Evolutionary conservation across 2,797 vertebrate species (phyloP), one percentile per base, ranked within the genome.

Genomic region (Melopsittacus undulatus): DNA sequence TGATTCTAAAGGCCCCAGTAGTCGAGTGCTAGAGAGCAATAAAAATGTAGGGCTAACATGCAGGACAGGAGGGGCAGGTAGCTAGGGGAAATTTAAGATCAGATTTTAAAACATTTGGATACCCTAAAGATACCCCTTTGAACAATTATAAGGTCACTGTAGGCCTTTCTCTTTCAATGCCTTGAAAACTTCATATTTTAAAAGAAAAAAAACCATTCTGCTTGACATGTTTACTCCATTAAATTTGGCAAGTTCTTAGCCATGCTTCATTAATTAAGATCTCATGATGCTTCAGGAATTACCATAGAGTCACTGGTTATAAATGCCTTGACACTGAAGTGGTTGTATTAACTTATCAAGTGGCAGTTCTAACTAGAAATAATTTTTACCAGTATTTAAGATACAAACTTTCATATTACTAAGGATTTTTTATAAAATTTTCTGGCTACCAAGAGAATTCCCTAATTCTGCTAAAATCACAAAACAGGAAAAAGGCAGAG

Each of bases 1-100:
- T 72, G 79, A 94, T 93, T 94, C 75, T 85, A 87, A 96, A 91
- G 82, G 40, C 61, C 68, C 78, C 23, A 2, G 74, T 20, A 94
- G 64, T 13, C 36, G 32, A 85, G 75, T 2, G 8, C 27, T 87
- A 77, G 52, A 66, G 91, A 95, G 85, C 30, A 82, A 62, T 87
- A 94, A 86, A 86, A 94, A 72, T 51, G 62, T 43, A 72, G 67
- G 69, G 48, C 24, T 77, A 83, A 77, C 3, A 4, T 26, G 7
- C 59, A 56, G 84, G 77, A 62, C 11, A 70, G 72, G 83, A 87
- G n/a, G 14, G 11, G 13, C 32, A 94, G 83, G 78, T 73, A 92
- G 45, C 70, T 73, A 32, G 24, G 79, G 30, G 17, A 87, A 86
- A 75, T 85, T 32, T 48, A 64, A 93, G 45, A 61, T 63, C 42